Evolutionary conservation across 2,888 invertebrate genomes (phyloP).

Genomic region (Leptodirus hochenwartii): DNA sequence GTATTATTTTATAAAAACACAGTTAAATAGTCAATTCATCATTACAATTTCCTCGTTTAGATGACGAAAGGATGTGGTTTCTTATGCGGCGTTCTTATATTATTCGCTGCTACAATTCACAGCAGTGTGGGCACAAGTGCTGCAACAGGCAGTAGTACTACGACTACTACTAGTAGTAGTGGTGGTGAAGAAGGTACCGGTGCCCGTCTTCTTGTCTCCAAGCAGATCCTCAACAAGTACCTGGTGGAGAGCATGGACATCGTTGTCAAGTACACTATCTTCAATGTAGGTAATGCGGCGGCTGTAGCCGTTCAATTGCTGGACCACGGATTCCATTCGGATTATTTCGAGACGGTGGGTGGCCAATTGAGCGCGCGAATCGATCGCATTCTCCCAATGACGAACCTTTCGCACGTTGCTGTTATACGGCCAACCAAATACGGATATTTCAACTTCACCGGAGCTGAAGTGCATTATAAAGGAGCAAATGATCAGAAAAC

Average conservation of each 20-base stretch:
- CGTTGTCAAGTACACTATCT: conserved; percentile 84
- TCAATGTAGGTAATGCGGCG: conserved; percentile 82
- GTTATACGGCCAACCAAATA: conserved; percentile 77
- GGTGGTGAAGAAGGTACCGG: conserved; percentile 51
- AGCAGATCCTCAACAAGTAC: conserved; percentile 89
- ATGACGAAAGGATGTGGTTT: too few relatives aligned
- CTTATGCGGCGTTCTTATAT: too few relatives aligned
- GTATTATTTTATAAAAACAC: too few relatives aligned
- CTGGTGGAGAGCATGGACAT: conserved; percentile 94
- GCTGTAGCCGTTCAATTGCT: conserved; percentile 77
- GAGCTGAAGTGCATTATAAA: conserved; percentile 82
- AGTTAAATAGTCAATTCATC: too few relatives aligned
- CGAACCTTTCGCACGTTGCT: conserved; percentile 86
- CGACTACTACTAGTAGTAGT: conserved; percentile 27
- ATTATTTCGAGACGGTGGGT: conserved; percentile 76
- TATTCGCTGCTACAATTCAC: too few relatives aligned
- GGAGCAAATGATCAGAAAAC: conserved; percentile 64
- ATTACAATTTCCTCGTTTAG: too few relatives aligned
- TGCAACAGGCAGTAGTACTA: too few relatives aligned
- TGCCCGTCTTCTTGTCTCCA: conserved; percentile 75
- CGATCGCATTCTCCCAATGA: conserved; percentile 80
- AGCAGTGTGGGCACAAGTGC: too few relatives aligned
- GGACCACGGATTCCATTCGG: conserved; percentile 84
- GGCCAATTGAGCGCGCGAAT: conserved; percentile 69
- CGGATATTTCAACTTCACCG: conserved; percentile 94